Evolutionary conservation across 2,113 vertebrate species (phyloP).

Genomic region (Sinocyclocheilus anophthalmus): DNA sequence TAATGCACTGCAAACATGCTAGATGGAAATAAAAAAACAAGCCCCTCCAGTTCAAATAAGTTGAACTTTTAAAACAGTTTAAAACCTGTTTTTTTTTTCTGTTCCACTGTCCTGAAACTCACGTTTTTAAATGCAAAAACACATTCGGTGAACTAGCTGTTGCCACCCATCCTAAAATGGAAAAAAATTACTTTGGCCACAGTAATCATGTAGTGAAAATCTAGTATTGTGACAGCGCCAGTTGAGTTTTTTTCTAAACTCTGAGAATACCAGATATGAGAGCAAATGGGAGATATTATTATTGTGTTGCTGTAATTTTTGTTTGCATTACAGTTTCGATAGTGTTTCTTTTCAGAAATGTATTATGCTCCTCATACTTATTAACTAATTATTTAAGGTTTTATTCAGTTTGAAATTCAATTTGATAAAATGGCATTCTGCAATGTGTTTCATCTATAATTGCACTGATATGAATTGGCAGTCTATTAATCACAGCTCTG

Average conservation of each 20-base stretch:
- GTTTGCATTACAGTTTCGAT: slow-evolving; percentile 3
- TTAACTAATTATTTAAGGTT: slow-evolving; percentile 29
- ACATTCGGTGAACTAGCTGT: no score
- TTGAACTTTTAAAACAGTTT: not conserved
- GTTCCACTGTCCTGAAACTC: not conserved
- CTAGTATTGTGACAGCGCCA: not conserved
- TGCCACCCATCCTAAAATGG: no score
- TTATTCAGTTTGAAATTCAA: slow-evolving; percentile 14
- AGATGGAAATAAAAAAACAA: not conserved
- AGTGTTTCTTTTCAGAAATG: not conserved
- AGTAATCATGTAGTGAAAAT: not conserved
- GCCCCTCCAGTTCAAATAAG: not conserved
- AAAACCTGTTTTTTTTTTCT: no score
- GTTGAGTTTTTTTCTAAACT: not conserved
- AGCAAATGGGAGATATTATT: not conserved
- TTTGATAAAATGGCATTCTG: slow-evolving; percentile 27
- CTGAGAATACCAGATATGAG: not conserved
- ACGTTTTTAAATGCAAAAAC: not conserved
- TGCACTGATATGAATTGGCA: slow-evolving; percentile 27
- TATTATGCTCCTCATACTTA: not conserved
- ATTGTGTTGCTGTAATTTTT: not conserved
- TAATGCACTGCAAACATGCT: not conserved
- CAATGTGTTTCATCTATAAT: slow-evolving; percentile 34
- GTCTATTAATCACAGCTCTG: slow-evolving; percentile 28
- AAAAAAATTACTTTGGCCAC: not conserved